phyloP scores from a whole-genome alignment of 1,140 invertebrate species.

The Eriocheir sinensis region DNA sequence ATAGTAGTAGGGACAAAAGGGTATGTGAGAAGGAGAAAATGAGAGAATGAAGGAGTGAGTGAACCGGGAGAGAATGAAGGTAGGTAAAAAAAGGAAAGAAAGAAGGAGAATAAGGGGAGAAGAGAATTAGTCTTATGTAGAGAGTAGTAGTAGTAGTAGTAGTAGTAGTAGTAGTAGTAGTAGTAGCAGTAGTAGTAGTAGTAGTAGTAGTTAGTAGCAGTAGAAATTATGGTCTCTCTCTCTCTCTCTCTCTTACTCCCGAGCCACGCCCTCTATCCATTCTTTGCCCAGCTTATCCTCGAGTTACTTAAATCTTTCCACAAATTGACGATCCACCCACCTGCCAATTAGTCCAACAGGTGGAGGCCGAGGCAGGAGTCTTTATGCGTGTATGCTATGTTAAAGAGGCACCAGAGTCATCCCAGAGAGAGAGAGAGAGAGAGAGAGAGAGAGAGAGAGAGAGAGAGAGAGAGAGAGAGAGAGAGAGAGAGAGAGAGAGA shows the following conservation, averaged over 20 bases:
- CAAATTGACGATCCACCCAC: not conserved
- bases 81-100: too few relatives aligned
- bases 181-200: conserved; percentile 53
- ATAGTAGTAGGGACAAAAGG: too few relatives aligned
- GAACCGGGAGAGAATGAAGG: too few relatives aligned
- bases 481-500: conserved; percentile 10
- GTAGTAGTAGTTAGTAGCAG: conserved; percentile 52
- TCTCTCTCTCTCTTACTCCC: too few relatives aligned
- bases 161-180: conserved; percentile 12
- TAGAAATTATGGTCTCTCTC: too few relatives aligned
- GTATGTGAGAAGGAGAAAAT: too few relatives aligned
- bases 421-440: not conserved
- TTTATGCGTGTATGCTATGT: not conserved
- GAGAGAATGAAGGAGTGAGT: too few relatives aligned
- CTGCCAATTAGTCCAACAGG: not conserved
- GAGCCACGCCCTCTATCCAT: too few relatives aligned
- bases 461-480: not conserved
- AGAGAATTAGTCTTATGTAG: not conserved
- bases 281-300: too few relatives aligned
- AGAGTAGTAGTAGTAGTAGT: not conserved
- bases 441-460: not conserved
- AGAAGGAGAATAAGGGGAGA: not conserved
- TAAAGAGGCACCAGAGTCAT: not conserved
- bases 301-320: not conserved
- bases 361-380: not conserved